Base-by-base conservation (phyloP, 2,797 vertebrate genomes). In the Lagocephalus sceleratus region DNA sequence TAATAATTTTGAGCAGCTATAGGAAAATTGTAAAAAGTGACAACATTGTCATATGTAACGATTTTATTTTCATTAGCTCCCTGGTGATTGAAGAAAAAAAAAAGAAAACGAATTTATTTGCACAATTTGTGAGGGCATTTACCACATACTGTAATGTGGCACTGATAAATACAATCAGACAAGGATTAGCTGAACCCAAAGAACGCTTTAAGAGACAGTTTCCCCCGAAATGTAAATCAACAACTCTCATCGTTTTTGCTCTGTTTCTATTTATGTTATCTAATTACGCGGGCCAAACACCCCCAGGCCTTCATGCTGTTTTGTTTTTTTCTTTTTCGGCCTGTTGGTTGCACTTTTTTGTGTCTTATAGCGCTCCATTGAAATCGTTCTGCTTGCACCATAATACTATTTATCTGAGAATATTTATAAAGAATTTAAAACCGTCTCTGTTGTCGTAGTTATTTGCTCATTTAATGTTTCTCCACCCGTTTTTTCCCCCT, bases 391-490 rank as follows among this genome's bases (percentile, higher is more conserved):
- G 82, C 77, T 74, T 87, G 83, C 85, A 85, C 82, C 78, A 86
- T 76, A 85, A 75, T 54, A 66, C 61, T 82, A 86, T 88, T 84
- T 87, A 83, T 83, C 75, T 81, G 76, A 81, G 85, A 72, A 88
- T 78, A 86, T 89, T 88, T 89, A 90, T 90, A 85, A 88, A 90
- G 82, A 83, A 85, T 65, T 77, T 81, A 50, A 71, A 65, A 51
- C 25, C 42, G 69, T 46, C 20, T 50, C 49, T 69, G 51, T 38
- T 77, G 68, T 73, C 57, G 58, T 54, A 73, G 9, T 84, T 72
- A 73, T 81, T 83, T 64, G 8, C 8, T 25, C 2, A 1, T 52
- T 63, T 49, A 26, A 26, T 47, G 43, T 58, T 32, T 1, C n/a
- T 41, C 7, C 29, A 12, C 29, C 29, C 29, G 9, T 8, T 14